Evolutionary conservation across 2,113 vertebrate species (phyloP), one percentile per base, ranked within the genome.

Genomic region (Indicator maculatus): DNA sequence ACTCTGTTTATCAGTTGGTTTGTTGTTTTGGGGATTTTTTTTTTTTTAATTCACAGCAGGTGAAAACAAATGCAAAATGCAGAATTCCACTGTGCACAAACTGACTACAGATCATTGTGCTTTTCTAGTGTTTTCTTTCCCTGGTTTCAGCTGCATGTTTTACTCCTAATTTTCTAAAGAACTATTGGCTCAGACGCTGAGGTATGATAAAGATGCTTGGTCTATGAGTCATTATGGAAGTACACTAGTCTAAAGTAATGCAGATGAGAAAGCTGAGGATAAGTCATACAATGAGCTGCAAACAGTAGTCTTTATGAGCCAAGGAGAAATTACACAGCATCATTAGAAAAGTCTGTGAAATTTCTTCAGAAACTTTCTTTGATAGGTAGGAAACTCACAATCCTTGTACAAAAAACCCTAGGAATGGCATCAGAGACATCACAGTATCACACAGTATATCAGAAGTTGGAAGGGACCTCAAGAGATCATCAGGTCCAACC

Each of bases 231-330:
- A 88, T 69, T 59, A 75, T 45, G 26, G 56, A 86, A 78, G 52
- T n/a, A 88, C 31, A 52, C 41, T 21, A 86, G 58, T 59, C 63
- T 73, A 63, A 91, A 81, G 66, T 39, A 96, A 39, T 10, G 59
- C 23, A 89, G 44, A 93, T 76, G 59, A 88, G 66, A 95, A 73
- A 89, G 59, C 63, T 84, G 64, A 80, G 33, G 59, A 76, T 87
- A 93, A 91, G 87, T 79, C 45, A 85, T 16, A 82, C 16, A 63
- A 72, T 55, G 16, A 87, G 38, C 30, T 69, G 58, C 2, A 18
- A 27, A 73, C 61, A 93, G 89, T 36, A 70, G 67, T 58, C 59
- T 79, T 89, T 87, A 75, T 89, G 60, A 94, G 53, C 61, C 69
- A 89, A 61, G 45, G 9, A 70, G 31, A 93, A 91, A 94, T 67